Evolutionary conservation across 2,888 invertebrate species (phyloP).

Genomic region (Hofmannophila pseudospretella): DNA sequence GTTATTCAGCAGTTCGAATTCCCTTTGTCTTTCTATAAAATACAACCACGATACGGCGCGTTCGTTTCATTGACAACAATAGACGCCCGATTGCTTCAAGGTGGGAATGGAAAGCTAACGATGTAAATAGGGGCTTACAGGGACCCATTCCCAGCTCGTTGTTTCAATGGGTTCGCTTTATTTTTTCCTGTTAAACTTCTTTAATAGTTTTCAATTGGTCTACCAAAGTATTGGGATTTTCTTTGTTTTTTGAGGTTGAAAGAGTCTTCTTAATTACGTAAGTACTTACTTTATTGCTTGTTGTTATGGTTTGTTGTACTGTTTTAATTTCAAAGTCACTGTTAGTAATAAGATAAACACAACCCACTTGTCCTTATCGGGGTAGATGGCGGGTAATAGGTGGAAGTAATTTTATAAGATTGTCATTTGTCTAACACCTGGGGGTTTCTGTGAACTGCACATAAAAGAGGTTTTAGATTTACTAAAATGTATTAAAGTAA

Average conservation of each 20-base stretch:
- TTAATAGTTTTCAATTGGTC: slow-evolving; percentile 8
- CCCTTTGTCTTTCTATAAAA: slow-evolving; percentile 26
- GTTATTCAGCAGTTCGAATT: slow-evolving; percentile 18
- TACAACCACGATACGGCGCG: slow-evolving; percentile 15
- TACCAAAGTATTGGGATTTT: slow-evolving; percentile 1
- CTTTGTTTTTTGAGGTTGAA: background rate
- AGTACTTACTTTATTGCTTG: too few species aligned
- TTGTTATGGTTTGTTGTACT: too few species aligned
- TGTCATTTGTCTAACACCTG: too few species aligned
- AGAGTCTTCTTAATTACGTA: too few species aligned
- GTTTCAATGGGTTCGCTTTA: slow-evolving; percentile 6
- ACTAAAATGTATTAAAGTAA: too few species aligned
- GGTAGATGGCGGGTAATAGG: too few species aligned
- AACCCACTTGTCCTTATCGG: too few species aligned
- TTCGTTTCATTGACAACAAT: slow-evolving; percentile 24
- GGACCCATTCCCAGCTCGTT: slow-evolving; percentile 12
- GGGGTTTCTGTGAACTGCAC: too few species aligned
- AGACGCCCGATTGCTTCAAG: slow-evolving; percentile 25
- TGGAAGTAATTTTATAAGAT: too few species aligned
- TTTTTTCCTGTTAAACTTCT: slow-evolving; percentile 6
- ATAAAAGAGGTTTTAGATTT: too few species aligned
- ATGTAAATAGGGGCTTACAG: slow-evolving; percentile 30
- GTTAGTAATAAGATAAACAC: too few species aligned
- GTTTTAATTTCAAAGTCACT: too few species aligned
- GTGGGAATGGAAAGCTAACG: slow-evolving; percentile 44